A percentile compares a stretch with the other conserved stretches of the same genome.
These are phyloP conservation scores for Eupristina koningsbergeri DNA, from an alignment of 1,140 invertebrate species.

Conservation along the genomic window DNA sequence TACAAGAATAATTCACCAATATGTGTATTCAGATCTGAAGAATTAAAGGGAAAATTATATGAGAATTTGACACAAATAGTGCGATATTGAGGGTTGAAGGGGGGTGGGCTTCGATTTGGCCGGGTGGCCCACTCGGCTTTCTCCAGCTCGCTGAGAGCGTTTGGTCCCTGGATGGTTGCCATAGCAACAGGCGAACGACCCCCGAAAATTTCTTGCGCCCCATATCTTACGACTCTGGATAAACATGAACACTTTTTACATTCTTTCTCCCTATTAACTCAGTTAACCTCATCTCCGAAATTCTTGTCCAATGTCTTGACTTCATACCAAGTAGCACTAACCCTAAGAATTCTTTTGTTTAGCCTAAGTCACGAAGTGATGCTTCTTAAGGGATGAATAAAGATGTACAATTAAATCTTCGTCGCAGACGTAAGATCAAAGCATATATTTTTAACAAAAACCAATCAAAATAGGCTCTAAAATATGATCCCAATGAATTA, in stretches of 20 bases:
- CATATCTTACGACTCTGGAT: background rate
- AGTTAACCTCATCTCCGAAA: background rate
- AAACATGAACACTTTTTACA: background rate
- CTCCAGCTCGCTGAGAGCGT: background rate
- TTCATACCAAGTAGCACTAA: background rate
- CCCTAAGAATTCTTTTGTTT: too few relatives aligned
- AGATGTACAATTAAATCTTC: background rate
- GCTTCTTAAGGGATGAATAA: too few relatives aligned
- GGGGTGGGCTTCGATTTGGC: conserved; percentile 31
- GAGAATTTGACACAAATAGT: background rate
- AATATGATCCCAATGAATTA: background rate
- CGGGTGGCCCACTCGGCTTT: conserved; percentile 42
- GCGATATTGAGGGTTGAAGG: too few relatives aligned
- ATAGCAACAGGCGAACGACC: conserved; percentile 65
- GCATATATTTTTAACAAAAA: background rate
- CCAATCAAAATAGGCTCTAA: background rate
- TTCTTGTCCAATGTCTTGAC: too few relatives aligned
- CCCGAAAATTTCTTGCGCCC: conserved; percentile 61
- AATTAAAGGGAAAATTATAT: background rate
- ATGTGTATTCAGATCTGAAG: background rate
- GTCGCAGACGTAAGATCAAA: background rate
- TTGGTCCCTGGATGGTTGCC: conserved; percentile 62
- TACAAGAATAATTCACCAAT: too few relatives aligned
- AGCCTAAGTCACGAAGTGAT: too few relatives aligned
- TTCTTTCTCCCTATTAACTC: background rate